These are phyloP conservation scores for Junco hyemalis DNA, from an alignment of 2,113 vertebrate species.

Conservation along the genomic window DNA sequence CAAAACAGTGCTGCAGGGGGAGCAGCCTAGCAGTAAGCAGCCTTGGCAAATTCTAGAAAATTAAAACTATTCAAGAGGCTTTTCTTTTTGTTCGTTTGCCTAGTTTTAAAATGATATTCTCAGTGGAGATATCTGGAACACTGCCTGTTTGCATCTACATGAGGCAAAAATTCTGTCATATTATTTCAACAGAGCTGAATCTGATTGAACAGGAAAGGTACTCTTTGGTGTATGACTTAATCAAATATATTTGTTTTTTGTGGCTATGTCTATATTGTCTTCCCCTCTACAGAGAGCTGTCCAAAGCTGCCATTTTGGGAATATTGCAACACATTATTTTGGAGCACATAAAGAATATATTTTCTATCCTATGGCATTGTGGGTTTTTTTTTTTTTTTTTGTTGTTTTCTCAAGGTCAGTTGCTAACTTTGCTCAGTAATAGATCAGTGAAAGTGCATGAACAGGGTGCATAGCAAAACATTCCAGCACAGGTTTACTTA, in stretches of 20 bases:
- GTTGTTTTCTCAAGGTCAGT: neutral
- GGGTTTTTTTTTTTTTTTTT: neutral
- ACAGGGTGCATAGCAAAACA: neutral
- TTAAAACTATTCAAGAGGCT: conserved; percentile 22
- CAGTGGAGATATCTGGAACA: conserved; percentile 21
- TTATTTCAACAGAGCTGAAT: neutral
- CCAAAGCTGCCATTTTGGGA: neutral
- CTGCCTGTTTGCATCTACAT: conserved; percentile 24
- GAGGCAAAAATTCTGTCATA: conserved; percentile 15
- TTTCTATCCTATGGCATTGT: neutral
- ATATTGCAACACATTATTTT: neutral
- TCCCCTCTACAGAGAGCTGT: neutral
- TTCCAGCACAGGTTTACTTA: neutral
- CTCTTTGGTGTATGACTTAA: neutral
- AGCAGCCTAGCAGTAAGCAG: conserved; percentile 21
- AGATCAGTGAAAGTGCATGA: neutral
- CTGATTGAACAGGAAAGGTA: conserved; percentile 2
- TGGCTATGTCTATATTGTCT: neutral
- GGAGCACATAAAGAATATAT: neutral
- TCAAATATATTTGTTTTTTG: neutral
- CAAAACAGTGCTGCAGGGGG: conserved; percentile 24
- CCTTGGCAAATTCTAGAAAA: conserved; percentile 32
- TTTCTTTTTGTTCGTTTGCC: conserved; percentile 34
- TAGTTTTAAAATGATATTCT: conserved; percentile 7
- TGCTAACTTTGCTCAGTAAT: neutral